A percentile compares a stretch with the other conserved stretches of the same genome.
phyloP scores from a whole-genome alignment of 2,888 invertebrate genomes.

The Dasysyrphus tricinctus region DNA sequence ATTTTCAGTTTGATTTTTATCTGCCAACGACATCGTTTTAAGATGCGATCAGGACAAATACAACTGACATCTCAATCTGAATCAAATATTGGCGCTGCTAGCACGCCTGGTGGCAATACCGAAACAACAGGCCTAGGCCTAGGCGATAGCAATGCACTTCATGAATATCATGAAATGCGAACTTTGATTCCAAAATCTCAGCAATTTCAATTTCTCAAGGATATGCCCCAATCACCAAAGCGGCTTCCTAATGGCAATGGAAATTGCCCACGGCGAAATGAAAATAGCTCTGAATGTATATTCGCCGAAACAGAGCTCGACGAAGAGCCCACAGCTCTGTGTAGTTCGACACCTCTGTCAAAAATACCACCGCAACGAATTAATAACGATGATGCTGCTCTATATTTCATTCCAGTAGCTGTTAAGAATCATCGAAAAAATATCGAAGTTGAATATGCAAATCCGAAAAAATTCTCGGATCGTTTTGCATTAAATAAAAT shows the following conservation, averaged over 20 bases:
- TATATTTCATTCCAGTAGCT: conserved; percentile 66
- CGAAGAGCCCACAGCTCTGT: conserved; percentile 80
- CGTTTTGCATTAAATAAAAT: conserved; percentile 78
- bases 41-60: conserved; percentile 80
- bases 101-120: conserved; percentile 68
- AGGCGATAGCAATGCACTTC: conserved; percentile 78
- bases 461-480: conserved; percentile 77
- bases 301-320: conserved; percentile 79
- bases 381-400: conserved; percentile 53
- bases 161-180: conserved; percentile 83
- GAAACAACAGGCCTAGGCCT: conserved; percentile 77
- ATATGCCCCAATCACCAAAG: conserved; percentile 77
- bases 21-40: conserved; percentile 81
- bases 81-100: conserved; percentile 81
- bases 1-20: conserved; percentile 81
- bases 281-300: conserved; percentile 60
- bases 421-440: conserved; percentile 73
- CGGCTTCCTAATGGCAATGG: conserved; percentile 80
- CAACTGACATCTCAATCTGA: conserved; percentile 81
- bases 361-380: conserved; percentile 35
- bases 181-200: conserved; percentile 81
- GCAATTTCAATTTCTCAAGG: conserved; percentile 78
- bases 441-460: conserved; percentile 79
- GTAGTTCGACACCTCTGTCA: conserved; percentile 78
- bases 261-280: conserved; percentile 74